Conservation (phyloP, 2,888 invertebrate species). For the Brachyopa scutellaris region DNA sequence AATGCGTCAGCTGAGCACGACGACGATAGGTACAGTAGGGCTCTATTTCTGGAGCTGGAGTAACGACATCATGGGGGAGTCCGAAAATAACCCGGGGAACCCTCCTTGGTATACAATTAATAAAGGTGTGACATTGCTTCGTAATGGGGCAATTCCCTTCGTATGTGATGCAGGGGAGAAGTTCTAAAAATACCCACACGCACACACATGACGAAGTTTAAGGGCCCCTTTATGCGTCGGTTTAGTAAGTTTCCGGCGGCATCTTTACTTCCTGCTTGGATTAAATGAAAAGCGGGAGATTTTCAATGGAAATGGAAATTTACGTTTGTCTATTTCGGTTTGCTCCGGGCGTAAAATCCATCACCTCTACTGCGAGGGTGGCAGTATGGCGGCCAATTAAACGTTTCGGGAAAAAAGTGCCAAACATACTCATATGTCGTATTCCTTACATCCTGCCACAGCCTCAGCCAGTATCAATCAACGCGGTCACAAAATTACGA, state of each 20-base stretch:
- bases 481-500: slow-evolving; percentile 53
- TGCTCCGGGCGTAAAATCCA: slow-evolving; percentile 33
- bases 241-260: slow-evolving; percentile 68
- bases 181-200: slow-evolving; percentile 56
- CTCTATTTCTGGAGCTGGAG: slow-evolving; percentile 52
- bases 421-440: slow-evolving; percentile 52
- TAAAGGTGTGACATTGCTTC: slow-evolving; percentile 78
- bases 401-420: slow-evolving; percentile 41
- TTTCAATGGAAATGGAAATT: slow-evolving; percentile 60
- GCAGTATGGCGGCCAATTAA: slow-evolving; percentile 66
- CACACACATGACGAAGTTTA: slow-evolving; percentile 4
- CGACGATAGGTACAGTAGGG: slow-evolving; percentile 15
- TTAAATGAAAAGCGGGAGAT: slow-evolving; percentile 34
- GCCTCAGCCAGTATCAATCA: slow-evolving; percentile 62
- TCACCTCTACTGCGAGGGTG: slow-evolving; percentile 32
- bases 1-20: slow-evolving; percentile 65
- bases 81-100: slow-evolving; percentile 67
- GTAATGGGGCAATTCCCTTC: slow-evolving; percentile 73
- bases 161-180: slow-evolving; percentile 37
- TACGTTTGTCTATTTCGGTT: slow-evolving; percentile 64
- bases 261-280: slow-evolving; percentile 66
- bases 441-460: slow-evolving; percentile 56
- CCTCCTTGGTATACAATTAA: slow-evolving; percentile 77
- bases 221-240: slow-evolving; percentile 67
- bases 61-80: slow-evolving; percentile 57